Base-by-base conservation (phyloP, 1,140 invertebrate species). In the Lasioglossum albipes region DNA sequence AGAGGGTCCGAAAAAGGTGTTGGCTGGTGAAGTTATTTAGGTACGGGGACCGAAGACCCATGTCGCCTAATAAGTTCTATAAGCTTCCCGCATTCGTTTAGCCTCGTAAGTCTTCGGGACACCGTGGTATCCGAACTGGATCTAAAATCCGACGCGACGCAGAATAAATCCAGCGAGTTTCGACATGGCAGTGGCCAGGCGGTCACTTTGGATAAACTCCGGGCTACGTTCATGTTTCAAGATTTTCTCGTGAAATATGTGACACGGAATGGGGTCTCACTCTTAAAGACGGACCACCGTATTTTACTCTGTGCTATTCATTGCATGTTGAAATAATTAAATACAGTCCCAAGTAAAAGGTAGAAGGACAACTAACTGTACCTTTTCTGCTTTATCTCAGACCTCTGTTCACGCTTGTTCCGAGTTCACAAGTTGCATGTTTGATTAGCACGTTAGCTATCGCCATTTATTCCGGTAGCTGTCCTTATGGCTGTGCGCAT, bases 111-210 rank as follows among this genome's bases (percentile, higher is more conserved):
- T 66, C 61, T 73, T 65, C 4, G 2, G 42, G 27, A 20, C 66
- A 79, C 66, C 52, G n/a, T 27, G 0, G 7, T 67, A 67, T 22
- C 16, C 12, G 57, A 18, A 36, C 16, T 31, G 65, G 42, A 49
- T 22, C 22, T 27, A 36, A 59, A 49, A 73, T 12, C 20, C 7
- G 49, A 54, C 45, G 12, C 27, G 10, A 3, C 20, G 16, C 16
- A 10, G 41, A 2, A 70, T 61, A 72, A 65, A 79, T 65, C 76
- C 7, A 31, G 57, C 65, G 72, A 73, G 73, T 79, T 66, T 79
- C 70, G 61, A 66, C 22, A 6, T 12, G 18, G 12, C 7, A 12
- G 27, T 9, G 16, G 6, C 16, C 3, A 7, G 36, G 18, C 18
- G 49, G 45, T 10, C 22, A 16, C 49, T 27, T 54, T 31, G 18